Base-by-base conservation (phyloP, 2,888 invertebrate genomes). In the Drosophila buzzatii region DNA sequence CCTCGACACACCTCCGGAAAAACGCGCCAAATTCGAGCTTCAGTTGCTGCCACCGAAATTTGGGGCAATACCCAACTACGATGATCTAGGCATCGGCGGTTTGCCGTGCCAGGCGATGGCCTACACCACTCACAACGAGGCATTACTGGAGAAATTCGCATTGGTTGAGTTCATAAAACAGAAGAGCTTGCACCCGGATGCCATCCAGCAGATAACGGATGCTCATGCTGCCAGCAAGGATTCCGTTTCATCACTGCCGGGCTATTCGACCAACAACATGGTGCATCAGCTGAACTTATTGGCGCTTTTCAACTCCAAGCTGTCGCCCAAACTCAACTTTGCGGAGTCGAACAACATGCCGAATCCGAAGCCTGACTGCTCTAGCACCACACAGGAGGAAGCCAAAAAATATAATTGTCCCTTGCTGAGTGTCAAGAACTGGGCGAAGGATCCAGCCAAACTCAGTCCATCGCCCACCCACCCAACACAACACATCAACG, bases 241-340 rank as follows among this genome's bases (percentile, higher is more conserved):
- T 52, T 23, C 72, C 6, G 94, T 94, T 72, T 90, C 94, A 16
- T 81, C 91, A 0, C 75, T 94, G 93, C 68, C 94, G 93, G 60
- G 93, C 93, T 87, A 94, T 93, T 85, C 94, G 9, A 70, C 75
- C 9, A 80, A 80, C 35, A 85, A 82, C 10, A 83, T 95, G 75
- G 94, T 95, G 33, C 94, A 94, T 55, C 95, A 95, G 80, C 79
- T 92, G 4, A 94, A 94, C 44, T 91, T 95, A 33, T 93, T 95
- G 70, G 94, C 95, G 18, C 94, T 95, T 74, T 92, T 95, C 6
- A 94, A 94, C 88, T 85, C 92, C 1, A 91, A 85, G 65, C 52
- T 92, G 47, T 78, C 90, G 1, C 66, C 85, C 16, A 76, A 53
- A 72, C 66, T 18, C 9, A 89, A 57, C 53, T 47, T 35, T 23